These are phyloP conservation scores for Echinops telfairi DNA, from an alignment of 2,113 vertebrate genomes.

Conservation along the genomic window DNA sequence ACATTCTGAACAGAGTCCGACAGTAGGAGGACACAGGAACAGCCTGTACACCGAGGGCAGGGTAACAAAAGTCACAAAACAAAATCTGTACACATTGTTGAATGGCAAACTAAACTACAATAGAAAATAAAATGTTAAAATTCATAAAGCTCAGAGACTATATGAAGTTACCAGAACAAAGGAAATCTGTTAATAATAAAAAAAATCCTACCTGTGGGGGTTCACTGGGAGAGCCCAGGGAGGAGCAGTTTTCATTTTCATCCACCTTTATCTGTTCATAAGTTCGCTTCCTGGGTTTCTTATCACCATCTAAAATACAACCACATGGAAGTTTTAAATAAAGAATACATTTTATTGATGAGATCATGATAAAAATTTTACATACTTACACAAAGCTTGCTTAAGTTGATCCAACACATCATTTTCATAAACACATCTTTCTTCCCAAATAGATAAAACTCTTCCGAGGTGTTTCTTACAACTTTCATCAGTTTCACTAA, in stretches of 20 bases:
- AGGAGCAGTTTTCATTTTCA: slow-evolving; percentile 92
- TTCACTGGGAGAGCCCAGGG: slow-evolving; percentile 93
- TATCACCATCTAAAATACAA: slow-evolving; percentile 88
- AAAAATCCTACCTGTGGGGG: slow-evolving; percentile 93
- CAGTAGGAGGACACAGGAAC: background rate
- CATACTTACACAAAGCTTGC: slow-evolving; percentile 94
- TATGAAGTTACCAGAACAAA: background rate
- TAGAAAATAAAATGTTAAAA: slow-evolving; percentile 20
- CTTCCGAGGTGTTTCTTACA: slow-evolving; percentile 97
- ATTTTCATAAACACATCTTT: slow-evolving; percentile 98
- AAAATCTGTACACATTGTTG: background rate
- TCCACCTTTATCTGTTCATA: slow-evolving; percentile 95
- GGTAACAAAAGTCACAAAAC: background rate
- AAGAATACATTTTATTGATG: slow-evolving; percentile 63
- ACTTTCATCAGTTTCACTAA: slow-evolving; percentile 96
- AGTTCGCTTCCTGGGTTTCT: slow-evolving; percentile 94
- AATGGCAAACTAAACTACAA: too few species aligned
- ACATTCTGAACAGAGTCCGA: background rate
- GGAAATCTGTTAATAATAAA: background rate
- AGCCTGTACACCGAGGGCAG: background rate
- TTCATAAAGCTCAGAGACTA: slow-evolving; percentile 4
- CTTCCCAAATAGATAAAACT: slow-evolving; percentile 98
- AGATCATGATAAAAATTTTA: slow-evolving; percentile 53
- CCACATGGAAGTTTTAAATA: slow-evolving; percentile 67
- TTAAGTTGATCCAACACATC: slow-evolving; percentile 96